A percentile compares a stretch with the other conserved stretches of the same genome.
Evolutionary conservation across 2,888 invertebrate species (phyloP).

Genomic region (Noctua fimbriata): DNA sequence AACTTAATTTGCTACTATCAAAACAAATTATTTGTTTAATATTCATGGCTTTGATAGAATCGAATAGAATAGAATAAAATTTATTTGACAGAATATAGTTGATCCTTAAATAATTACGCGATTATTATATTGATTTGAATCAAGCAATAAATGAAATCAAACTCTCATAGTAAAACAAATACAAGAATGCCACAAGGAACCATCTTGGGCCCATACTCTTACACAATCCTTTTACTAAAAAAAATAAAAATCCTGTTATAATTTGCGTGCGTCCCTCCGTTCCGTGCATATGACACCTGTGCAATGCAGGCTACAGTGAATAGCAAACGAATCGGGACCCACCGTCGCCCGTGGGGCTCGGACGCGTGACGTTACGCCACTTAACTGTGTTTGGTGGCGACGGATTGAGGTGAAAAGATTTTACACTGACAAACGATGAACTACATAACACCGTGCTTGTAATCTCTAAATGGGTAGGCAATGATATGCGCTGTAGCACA

Average conservation of each 20-base stretch:
- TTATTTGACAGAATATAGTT: too few species aligned
- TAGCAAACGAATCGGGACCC: constrained; percentile 41
- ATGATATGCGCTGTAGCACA: background rate
- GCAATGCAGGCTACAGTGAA: constrained; percentile 36
- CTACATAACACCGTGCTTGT: background rate
- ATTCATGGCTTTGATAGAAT: background rate
- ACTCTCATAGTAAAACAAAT: background rate
- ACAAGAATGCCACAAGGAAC: background rate
- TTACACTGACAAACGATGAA: constrained; percentile 6
- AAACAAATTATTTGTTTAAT: background rate
- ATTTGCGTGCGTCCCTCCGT: constrained; percentile 18
- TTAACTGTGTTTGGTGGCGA: constrained; percentile 20
- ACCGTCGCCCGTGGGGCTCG: background rate
- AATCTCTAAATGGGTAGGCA: background rate
- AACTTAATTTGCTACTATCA: background rate
- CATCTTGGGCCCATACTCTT: background rate
- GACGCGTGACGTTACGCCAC: constrained; percentile 6
- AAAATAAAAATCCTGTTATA: constrained; percentile 11
- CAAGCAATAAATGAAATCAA: background rate
- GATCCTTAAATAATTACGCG: background rate
- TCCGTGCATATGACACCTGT: constrained; percentile 49
- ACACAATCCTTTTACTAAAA: background rate
- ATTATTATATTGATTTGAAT: background rate
- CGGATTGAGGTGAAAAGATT: constrained; percentile 7
- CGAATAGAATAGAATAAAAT: too few species aligned